Conservation (phyloP, 2,888 invertebrate species). For the Argyresthia goedartella region DNA sequence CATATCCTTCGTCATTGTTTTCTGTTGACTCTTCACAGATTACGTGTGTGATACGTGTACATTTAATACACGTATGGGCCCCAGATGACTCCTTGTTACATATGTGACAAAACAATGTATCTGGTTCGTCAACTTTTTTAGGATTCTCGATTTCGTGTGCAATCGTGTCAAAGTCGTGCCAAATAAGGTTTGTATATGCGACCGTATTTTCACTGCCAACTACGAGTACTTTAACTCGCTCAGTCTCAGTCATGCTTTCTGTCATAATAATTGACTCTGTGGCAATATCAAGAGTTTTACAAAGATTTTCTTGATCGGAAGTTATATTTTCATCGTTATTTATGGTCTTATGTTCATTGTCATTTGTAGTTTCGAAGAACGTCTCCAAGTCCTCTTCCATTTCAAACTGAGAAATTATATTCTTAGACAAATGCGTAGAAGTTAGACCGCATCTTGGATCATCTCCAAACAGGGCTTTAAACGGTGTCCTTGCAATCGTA, state of each 20-base stretch:
- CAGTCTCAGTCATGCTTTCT: conserved; percentile 3
- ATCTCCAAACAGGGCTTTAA: neutral
- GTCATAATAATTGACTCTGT: conserved; percentile 5
- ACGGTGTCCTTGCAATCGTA: conserved; percentile 18
- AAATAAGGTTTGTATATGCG: neutral
- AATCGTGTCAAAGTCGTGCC: neutral
- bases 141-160: conserved; percentile 7
- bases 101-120: conserved; percentile 7
- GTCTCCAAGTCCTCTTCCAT: conserved; percentile 9
- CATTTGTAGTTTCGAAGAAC: conserved; percentile 7
- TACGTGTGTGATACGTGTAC: neutral
- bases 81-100: conserved; percentile 6
- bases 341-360: conserved; percentile 3
- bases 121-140: conserved; percentile 6
- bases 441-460: conserved; percentile 2
- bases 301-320: conserved; percentile 10
- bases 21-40: conserved; percentile 2
- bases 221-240: conserved; percentile 6
- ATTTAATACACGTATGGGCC: conserved; percentile 1
- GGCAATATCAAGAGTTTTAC: conserved; percentile 6
- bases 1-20: conserved; percentile 3
- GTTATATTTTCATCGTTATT: conserved; percentile 12
- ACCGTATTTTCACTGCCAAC: conserved; percentile 1
- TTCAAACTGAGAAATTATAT: conserved; percentile 8
- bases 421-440: conserved; percentile 8